Conservation (phyloP, 2,888 invertebrate genomes). For the Leptura quadrifasciata region DNA sequence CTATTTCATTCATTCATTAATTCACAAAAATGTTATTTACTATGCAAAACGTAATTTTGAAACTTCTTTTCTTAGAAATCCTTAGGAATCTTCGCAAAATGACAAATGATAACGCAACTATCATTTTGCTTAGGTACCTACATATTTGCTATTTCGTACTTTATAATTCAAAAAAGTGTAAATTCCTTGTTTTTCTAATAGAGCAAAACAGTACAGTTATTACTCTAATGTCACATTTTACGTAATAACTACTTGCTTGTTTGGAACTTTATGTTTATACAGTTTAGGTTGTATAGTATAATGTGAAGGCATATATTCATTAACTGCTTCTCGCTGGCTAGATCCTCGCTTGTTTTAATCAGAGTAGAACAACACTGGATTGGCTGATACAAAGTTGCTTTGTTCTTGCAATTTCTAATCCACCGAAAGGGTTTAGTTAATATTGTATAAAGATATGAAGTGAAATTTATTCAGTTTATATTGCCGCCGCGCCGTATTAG, state of each 20-base stretch:
- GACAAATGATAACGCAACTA: too few species aligned
- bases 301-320: constrained; percentile 35
- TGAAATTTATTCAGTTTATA: neutral
- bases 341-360: constrained; percentile 36
- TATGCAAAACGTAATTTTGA: too few species aligned
- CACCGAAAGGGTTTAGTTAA: neutral
- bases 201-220: neutral
- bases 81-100: too few species aligned
- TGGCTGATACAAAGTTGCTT: constrained; percentile 27
- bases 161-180: neutral
- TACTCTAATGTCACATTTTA: constrained; percentile 12
- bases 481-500: neutral
- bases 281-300: constrained; percentile 32
- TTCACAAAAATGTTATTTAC: too few species aligned
- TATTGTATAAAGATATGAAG: neutral
- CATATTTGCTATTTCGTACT: too few species aligned
- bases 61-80: too few species aligned
- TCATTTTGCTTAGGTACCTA: too few species aligned
- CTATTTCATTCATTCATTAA: too few species aligned
- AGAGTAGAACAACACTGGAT: constrained; percentile 18
- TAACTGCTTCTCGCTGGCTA: constrained; percentile 28
- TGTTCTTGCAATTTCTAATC: constrained; percentile 19
- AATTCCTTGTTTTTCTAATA: neutral
- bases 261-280: constrained; percentile 29
- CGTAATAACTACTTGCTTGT: constrained; percentile 30